Conservation (phyloP, 2,888 invertebrate genomes). For the Biston betularia region DNA sequence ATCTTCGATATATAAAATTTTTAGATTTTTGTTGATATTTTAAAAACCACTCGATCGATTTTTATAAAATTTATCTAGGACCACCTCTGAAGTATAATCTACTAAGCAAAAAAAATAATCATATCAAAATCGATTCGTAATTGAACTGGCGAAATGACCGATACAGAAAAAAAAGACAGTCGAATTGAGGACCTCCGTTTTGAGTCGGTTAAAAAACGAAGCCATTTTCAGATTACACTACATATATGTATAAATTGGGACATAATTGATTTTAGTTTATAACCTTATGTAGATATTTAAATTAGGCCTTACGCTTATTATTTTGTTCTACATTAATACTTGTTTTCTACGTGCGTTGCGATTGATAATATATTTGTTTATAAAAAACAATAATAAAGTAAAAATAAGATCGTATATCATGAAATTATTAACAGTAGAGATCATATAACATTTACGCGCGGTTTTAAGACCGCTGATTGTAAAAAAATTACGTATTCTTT, state of each 20-base stretch:
- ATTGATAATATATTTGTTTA: neutral
- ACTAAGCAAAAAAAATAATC: too few relatives aligned
- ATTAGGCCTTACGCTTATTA: neutral
- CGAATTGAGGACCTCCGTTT: too few relatives aligned
- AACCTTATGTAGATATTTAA: neutral
- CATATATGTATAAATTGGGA: neutral
- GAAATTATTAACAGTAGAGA: neutral
- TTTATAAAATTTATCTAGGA: too few relatives aligned
- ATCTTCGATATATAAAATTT: too few relatives aligned
- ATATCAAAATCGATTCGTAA: too few relatives aligned
- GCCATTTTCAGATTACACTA: neutral
- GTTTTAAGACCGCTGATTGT: neutral
- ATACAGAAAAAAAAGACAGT: too few relatives aligned
- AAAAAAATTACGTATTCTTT: neutral
- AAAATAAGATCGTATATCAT: neutral
- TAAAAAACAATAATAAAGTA: too few relatives aligned
- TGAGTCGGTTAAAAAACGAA: neutral
- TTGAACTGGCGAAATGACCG: too few relatives aligned
- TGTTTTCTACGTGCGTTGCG: neutral
- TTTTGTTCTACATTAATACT: conserved; percentile 8
- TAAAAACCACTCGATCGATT: too few relatives aligned
- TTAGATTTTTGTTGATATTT: too few relatives aligned
- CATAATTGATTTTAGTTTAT: neutral
- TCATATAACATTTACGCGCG: neutral
- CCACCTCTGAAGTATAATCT: too few relatives aligned